Evolutionary conservation across 2,888 invertebrate genomes (phyloP).

Genomic region (Ferdinandea cuprea): DNA sequence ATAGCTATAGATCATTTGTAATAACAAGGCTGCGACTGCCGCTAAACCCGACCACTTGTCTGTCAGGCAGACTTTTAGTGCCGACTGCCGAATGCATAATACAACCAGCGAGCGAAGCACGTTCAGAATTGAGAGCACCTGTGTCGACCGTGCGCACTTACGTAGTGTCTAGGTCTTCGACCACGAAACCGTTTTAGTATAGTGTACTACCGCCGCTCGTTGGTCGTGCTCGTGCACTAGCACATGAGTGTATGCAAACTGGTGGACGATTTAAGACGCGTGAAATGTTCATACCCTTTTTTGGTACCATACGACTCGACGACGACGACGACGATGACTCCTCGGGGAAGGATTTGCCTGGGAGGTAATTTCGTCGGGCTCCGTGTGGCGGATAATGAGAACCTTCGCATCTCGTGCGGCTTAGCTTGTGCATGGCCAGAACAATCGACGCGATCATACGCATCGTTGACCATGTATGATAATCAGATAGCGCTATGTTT

Average conservation of each 20-base stretch:
- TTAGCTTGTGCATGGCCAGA: constrained; percentile 47
- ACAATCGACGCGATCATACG: constrained; percentile 75
- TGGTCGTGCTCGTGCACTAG: constrained; percentile 51
- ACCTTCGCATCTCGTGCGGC: constrained; percentile 47
- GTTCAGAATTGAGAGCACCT: constrained; percentile 64
- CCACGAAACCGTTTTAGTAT: constrained; percentile 58
- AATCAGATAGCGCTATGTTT: constrained; percentile 65
- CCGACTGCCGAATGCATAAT: constrained; percentile 40
- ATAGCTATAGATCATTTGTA: constrained; percentile 73
- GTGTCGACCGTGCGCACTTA: constrained; percentile 24
- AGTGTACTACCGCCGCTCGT: constrained; percentile 9
- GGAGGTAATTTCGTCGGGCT: constrained; percentile 60
- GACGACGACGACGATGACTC: constrained; percentile 13
- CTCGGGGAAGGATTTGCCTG: constrained; percentile 50
- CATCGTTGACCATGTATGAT: constrained; percentile 74
- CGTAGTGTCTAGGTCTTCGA: too few species aligned
- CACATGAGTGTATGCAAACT: constrained; percentile 37
- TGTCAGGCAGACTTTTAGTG: constrained; percentile 53
- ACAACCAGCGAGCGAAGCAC: constrained; percentile 47
- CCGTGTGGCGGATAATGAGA: constrained; percentile 65
- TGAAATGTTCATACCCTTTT: constrained; percentile 71
- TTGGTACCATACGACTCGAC: constrained; percentile 43
- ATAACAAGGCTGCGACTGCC: constrained; percentile 71
- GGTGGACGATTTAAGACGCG: constrained; percentile 68
- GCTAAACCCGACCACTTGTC: constrained; percentile 50